Base-by-base conservation (phyloP, 2,113 vertebrate species). In the Planiliza haematocheilus region DNA sequence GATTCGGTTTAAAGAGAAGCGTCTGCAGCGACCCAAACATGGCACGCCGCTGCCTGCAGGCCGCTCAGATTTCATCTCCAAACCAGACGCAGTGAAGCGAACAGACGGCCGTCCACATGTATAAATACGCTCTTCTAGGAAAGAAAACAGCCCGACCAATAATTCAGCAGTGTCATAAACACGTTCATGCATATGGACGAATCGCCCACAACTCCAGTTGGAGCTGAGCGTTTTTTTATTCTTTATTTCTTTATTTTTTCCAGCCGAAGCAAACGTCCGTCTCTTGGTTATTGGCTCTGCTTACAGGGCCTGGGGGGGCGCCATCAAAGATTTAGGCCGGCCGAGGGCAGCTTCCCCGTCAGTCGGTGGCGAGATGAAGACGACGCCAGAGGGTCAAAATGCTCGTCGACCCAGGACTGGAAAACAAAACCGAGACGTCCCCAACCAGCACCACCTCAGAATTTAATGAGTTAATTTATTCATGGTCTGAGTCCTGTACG, bases 281-380 rank as follows among this genome's bases (percentile, higher is more conserved):
- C 50, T 42, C 59, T 55, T 38, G 37, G 67, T 72, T 49, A 81
- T 65, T 78, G 78, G 58, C 43, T 71, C 56, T 36, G 46, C 21
- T 82, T 18, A 71, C 58, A 45, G 30, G 71, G 77, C 84, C 83
- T 77, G 42, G 1, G 24, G 24, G 82, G 86, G 70, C 1, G 56
- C 74, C 73, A 86, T 91, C 77, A 85, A 89, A 87, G 83, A 91
- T 90, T 86, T 70, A 89, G 85, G 82, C 72, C 81, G n/a, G 66
- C 88, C 24, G 12, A 12, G 37, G 41, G 80, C 72, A 37, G 60
- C 50, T 17, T 36, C 21, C 41, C 49, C 53, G 7, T 7, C 37
- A 11, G 62, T 59, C 16, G 3, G 39, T 21, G 2, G 10, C 12
- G 57, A 67, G 77, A 81, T n/a, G 57, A 68, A 75, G 58, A 52